A percentile compares a stretch with the other conserved stretches of the same genome.
These are phyloP conservation scores for Helicoverpa armigera DNA, from an alignment of 1,140 invertebrate genomes.

Conservation along the genomic window DNA sequence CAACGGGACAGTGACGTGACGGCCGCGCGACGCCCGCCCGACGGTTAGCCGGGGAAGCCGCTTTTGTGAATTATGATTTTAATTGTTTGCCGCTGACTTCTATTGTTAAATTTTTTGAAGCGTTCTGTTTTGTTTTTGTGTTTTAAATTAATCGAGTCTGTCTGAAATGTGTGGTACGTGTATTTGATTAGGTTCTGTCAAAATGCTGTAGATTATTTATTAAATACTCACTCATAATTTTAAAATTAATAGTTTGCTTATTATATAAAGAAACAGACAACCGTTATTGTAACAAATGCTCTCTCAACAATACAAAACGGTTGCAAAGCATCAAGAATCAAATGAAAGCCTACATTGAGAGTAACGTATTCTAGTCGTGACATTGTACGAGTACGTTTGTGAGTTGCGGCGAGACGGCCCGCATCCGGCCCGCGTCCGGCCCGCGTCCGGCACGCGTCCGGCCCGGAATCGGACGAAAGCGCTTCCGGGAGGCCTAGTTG, in stretches of 20 bases:
- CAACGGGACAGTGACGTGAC: neutral
- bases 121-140: too few species aligned
- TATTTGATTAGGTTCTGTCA: too few species aligned
- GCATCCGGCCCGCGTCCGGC: conserved; percentile 16
- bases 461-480: conserved; percentile 50
- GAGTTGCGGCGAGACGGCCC: conserved; percentile 19
- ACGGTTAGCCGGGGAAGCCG: conserved; percentile 1
- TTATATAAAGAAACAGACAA: too few species aligned
- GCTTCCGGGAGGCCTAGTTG: conserved; percentile 49
- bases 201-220: too few species aligned
- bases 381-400: conserved; percentile 28
- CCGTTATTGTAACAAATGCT: too few species aligned
- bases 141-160: too few species aligned
- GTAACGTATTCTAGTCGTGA: conserved; percentile 33
- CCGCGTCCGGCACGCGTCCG: too few species aligned
- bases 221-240: too few species aligned
- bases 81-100: neutral
- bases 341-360: conserved; percentile 27
- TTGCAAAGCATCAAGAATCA: neutral
- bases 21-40: neutral
- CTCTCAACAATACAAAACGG: neutral
- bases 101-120: too few species aligned
- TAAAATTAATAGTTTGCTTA: too few species aligned
- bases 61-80: neutral
- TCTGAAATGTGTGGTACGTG: too few species aligned